Evolutionary conservation across 2,888 invertebrate genomes (phyloP).

Genomic region (Lycaena phlaeas): DNA sequence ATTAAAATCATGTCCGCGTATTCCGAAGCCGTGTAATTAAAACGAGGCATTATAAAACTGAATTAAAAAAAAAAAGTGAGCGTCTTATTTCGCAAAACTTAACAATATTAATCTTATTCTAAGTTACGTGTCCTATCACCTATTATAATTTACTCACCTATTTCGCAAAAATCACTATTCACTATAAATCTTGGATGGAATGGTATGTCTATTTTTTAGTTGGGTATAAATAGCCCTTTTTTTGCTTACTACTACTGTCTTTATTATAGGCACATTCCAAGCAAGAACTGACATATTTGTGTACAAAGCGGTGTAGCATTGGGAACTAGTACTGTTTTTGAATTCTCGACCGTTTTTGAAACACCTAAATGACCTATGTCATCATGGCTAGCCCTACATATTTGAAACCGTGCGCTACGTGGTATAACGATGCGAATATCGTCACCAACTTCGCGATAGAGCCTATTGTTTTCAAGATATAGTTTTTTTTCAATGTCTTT

Average conservation of each 20-base stretch:
- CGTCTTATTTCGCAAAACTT: no score
- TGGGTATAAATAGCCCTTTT: slow-evolving; percentile 33
- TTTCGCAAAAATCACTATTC: no score
- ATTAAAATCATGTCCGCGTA: no score
- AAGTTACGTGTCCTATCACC: no score
- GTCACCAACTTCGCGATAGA: slow-evolving; percentile 16
- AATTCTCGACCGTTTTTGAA: slow-evolving; percentile 30
- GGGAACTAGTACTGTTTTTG: slow-evolving; percentile 39
- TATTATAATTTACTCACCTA: no score
- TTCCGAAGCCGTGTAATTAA: no score
- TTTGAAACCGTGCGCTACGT: slow-evolving; percentile 23
- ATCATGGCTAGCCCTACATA: slow-evolving; percentile 33
- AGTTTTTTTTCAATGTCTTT: slow-evolving; percentile 16
- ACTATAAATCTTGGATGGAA: no score
- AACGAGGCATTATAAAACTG: no score
- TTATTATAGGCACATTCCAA: slow-evolving; percentile 35
- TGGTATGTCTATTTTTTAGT: slow-evolving; percentile 36
- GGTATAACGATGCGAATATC: slow-evolving; percentile 29
- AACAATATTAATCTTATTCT: no score
- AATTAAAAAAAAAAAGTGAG: no score
- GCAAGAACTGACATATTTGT: slow-evolving; percentile 38
- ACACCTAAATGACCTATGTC: slow-evolving; percentile 35
- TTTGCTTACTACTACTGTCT: slow-evolving; percentile 16
- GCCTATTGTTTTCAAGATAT: slow-evolving; percentile 14
- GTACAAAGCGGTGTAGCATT: slow-evolving; percentile 32